phyloP scores from a whole-genome alignment of 2,113 vertebrate species.

The Microtus montanus region DNA sequence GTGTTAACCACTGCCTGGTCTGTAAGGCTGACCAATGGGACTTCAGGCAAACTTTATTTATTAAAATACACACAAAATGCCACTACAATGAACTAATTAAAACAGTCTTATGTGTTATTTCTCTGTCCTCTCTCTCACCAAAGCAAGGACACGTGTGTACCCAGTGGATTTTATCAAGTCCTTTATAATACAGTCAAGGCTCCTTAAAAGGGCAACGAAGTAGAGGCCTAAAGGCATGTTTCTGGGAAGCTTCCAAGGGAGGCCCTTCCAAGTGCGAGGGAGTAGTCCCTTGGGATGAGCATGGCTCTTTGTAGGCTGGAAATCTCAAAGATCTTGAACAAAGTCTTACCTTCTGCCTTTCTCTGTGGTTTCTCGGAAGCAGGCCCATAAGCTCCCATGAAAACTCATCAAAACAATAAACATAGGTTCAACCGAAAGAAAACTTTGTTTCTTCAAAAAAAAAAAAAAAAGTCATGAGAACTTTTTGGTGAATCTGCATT shows the following conservation, averaged over 20 bases:
- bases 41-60: no score
- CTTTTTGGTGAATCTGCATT: not conserved
- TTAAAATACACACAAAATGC: no score
- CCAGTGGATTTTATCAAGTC: not conserved
- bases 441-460: slow-evolving; percentile 58
- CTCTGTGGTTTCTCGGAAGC: not conserved
- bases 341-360: not conserved
- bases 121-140: not conserved
- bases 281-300: not conserved
- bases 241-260: slow-evolving; percentile 21
- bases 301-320: not conserved
- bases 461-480: not conserved
- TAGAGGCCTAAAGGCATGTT: not conserved
- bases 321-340: not conserved
- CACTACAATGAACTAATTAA: not conserved
- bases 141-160: not conserved
- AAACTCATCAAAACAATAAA: not conserved
- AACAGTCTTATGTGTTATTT: not conserved
- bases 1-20: no score
- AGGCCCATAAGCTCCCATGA: not conserved
- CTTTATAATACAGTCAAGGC: not conserved
- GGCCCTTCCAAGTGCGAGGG: not conserved
- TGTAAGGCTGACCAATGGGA: no score
- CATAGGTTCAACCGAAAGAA: slow-evolving; percentile 76
- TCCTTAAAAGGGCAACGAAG: slow-evolving; percentile 38